Percentiles rank a stretch among this genome's conserved stretches.
phyloP scores from a whole-genome alignment of 2,888 invertebrate genomes.

The Trachelus iudaicus region DNA sequence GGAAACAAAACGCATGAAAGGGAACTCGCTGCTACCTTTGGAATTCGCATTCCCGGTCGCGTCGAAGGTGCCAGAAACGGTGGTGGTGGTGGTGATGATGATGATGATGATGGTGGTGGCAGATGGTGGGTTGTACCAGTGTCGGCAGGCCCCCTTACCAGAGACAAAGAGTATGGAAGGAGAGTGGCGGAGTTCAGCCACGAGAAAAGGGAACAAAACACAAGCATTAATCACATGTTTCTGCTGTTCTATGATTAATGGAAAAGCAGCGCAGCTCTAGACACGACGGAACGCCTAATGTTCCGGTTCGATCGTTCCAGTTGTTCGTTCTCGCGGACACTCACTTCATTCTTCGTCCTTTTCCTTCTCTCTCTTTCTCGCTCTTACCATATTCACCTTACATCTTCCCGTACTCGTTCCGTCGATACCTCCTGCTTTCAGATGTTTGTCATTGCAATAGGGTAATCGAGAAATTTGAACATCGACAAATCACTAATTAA shows the following conservation, averaged over 20 bases:
- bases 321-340: constrained; percentile 31
- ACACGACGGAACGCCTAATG: constrained; percentile 32
- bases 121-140: background rate
- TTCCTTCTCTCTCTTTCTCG: background rate
- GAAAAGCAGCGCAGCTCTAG: constrained; percentile 10
- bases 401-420: background rate
- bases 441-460: background rate
- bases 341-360: constrained; percentile 10
- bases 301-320: constrained; percentile 45
- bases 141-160: background rate
- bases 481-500: background rate
- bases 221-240: constrained; percentile 51
- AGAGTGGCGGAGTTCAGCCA: constrained; percentile 16
- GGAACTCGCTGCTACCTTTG: constrained; percentile 7
- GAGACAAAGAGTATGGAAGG: constrained; percentile 8
- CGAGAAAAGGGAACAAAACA: constrained; percentile 21
- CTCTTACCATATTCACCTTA: background rate
- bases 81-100: background rate
- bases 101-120: background rate
- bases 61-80: background rate
- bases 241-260: constrained; percentile 53
- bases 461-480: background rate
- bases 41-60: background rate
- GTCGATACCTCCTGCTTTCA: background rate
- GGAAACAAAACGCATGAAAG: constrained; percentile 6